Evolutionary conservation across 2,113 vertebrate genomes (phyloP), one percentile per base, ranked within the genome.

Genomic region (Gambusia holbrooki): DNA sequence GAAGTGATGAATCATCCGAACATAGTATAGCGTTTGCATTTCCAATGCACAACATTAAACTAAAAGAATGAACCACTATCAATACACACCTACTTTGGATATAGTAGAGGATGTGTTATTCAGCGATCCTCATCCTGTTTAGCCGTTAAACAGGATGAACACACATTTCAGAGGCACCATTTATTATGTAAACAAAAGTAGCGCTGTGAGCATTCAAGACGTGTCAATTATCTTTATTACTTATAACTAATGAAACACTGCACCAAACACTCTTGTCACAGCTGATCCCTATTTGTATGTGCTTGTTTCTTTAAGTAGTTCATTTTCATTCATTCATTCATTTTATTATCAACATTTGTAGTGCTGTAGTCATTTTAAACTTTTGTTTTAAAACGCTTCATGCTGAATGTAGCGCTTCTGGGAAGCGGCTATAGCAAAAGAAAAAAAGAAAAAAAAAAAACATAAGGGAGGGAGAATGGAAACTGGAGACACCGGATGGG

Each of bases 401-500:
- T 65, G 8, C 32, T 35, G 7, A 65, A 65, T 5, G 30, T 12
- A 35, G 8, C 17, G 30, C 12, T 7, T 40, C 4, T 65, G 67
- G 22, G 61, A 48, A 81, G 78, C 7, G 29, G 66, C 70, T 45
- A 73, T 32, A 84, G 64, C n/a, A 42, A 15, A 37, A 37, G 12
- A 11, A 37, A 37, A 68, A 42, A 11, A 37, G 64, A 42, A 11
- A 70, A 75, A 30, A 73, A 82, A 37, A n/a, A 79, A 84, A 74
- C 22, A n/a, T 35, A 2, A 65, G 66, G 72, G 71, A 30, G 37
- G 62, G 67, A 32, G 79, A 67, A 35, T 2, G n/a, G 48, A 35
- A 77, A 82, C 51, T 28, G 62, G 48, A 82, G 51, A 82, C 67
- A 76, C 69, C 27, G 30, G 69, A 87, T 65, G 71, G 45, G 73